Evolutionary conservation across 2,797 vertebrate genomes (phyloP), one percentile per base, ranked within the genome.

Genomic region (Pangasius larnaudii): DNA sequence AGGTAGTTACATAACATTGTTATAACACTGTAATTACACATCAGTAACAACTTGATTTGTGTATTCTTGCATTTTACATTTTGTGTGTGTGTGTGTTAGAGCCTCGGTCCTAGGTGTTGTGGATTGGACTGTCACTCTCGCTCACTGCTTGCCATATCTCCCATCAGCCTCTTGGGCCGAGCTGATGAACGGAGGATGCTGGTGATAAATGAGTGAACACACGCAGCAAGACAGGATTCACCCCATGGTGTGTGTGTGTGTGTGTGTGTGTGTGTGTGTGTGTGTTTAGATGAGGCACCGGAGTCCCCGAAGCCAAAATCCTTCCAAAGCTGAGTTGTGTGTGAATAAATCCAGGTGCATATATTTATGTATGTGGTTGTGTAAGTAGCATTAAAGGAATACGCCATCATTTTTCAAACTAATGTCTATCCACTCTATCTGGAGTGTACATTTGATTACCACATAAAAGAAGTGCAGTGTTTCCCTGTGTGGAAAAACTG

Each of bases 41-140:
- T 27, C 13, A 33, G 6, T 74, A 61, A 71, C 13, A 22, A 7
- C 30, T 22, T 18, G 18, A 2, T 71, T 69, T 24, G 63, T 36
- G 30, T 51, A 27, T 84, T 67, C 27, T 11, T 49, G 81, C 9
- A 13, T 22, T 51, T 53, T 84, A 36, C 14, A 51, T 0, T 5
- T 5, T 65, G 78, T 80, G 56, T 61, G 56, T 49, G 56, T 65
- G 24, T 11, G 39, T 18, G 59, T 56, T 39, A 0, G 79, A 27
- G 78, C 24, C 24, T 74, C 58, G 74, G 78, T 78, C 65, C 85
- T 84, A 87, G 88, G 79, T 90, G 77, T 88, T 93, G 93, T 91
- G 94, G 93, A 96, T 95, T 95, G 95, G 93, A 95, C 93, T 95
- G 94, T 94, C 94, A 94, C 92, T 94, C 93, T 94, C 91, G 46